phyloP scores from a whole-genome alignment of 1,140 invertebrate species.

The Drosophila sproati region DNA sequence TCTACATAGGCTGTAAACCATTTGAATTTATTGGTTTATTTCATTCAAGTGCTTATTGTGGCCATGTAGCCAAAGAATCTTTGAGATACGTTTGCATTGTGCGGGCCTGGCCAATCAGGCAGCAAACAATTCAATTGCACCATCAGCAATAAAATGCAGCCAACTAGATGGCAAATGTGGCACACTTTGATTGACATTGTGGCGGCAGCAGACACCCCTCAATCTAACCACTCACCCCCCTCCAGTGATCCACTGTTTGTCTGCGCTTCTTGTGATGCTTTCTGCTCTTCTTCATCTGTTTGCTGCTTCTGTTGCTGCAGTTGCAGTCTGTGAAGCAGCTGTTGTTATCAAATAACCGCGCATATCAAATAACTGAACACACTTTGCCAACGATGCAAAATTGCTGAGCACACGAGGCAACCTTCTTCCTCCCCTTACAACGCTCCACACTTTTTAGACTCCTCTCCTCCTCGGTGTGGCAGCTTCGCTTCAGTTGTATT shows the following conservation, averaged over 20 bases:
- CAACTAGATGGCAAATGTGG: conserved; percentile 41
- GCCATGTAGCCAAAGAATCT: conserved; percentile 1
- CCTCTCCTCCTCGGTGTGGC: not conserved
- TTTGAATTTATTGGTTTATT: too few species aligned
- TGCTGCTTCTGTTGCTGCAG: not conserved
- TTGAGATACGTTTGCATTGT: conserved; percentile 27
- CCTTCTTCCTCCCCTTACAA: not conserved
- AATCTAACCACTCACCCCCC: not conserved
- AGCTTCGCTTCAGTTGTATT: conserved; percentile 2
- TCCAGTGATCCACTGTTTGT: not conserved
- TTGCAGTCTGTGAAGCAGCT: conserved; percentile 44
- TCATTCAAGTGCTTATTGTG: not conserved
- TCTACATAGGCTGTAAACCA: too few species aligned
- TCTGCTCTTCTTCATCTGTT: too few species aligned
- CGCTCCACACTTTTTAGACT: not conserved
- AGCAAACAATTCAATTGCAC: conserved; percentile 67
- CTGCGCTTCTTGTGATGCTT: not conserved
- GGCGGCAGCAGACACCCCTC: conserved; percentile 32
- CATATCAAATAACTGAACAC: conserved; percentile 77
- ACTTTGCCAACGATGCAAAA: conserved; percentile 68
- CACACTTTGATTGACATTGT: conserved; percentile 62
- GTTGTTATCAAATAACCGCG: conserved; percentile 81
- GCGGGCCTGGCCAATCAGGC: conserved; percentile 57
- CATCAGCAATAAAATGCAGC: conserved; percentile 52
- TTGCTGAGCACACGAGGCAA: conserved; percentile 45